These are phyloP conservation scores for Hypanus sabinus DNA, from an alignment of 2,113 vertebrate species.

Conservation along the genomic window DNA sequence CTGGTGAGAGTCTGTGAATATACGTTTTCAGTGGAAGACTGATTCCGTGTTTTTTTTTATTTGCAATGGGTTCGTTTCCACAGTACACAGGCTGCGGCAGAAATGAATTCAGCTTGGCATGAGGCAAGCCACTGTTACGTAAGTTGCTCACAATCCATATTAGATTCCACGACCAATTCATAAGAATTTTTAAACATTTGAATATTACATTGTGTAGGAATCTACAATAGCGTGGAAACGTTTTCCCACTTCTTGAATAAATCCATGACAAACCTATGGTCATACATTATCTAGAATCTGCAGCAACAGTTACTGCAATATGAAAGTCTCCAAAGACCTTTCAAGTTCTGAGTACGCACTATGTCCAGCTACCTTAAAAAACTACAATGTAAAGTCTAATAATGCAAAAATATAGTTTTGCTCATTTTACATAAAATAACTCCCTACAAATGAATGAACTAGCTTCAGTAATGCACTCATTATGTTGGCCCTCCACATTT, in stretches of 20 bases:
- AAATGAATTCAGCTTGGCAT: conserved; percentile 33
- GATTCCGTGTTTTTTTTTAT: neutral
- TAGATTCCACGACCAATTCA: conserved; percentile 37
- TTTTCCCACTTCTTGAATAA: conserved; percentile 31
- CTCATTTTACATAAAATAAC: conserved; percentile 54
- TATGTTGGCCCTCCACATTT: conserved; percentile 42
- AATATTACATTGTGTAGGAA: conserved; percentile 36
- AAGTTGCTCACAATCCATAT: conserved; percentile 37
- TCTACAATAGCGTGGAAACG: conserved; percentile 5
- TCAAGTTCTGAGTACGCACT: conserved; percentile 60
- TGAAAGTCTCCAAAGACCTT: conserved; percentile 50
- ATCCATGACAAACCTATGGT: conserved; percentile 36
- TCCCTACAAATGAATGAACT: conserved; percentile 52
- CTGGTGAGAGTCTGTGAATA: conserved; percentile 36
- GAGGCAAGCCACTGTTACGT: conserved; percentile 29
- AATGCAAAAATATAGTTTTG: conserved; percentile 66
- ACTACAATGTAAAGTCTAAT: conserved; percentile 78
- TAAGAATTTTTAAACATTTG: conserved; percentile 25
- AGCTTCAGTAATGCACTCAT: conserved; percentile 55
- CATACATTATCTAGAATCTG: conserved; percentile 34
- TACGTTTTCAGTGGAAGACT: conserved; percentile 35
- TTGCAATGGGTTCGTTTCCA: conserved; percentile 18
- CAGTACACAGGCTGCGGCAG: conserved; percentile 29
- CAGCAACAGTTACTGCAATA: conserved; percentile 44
- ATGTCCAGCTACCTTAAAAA: conserved; percentile 70